Evolutionary conservation across 2,113 vertebrate species (phyloP).

Genomic region (Butastur rufipennis): DNA sequence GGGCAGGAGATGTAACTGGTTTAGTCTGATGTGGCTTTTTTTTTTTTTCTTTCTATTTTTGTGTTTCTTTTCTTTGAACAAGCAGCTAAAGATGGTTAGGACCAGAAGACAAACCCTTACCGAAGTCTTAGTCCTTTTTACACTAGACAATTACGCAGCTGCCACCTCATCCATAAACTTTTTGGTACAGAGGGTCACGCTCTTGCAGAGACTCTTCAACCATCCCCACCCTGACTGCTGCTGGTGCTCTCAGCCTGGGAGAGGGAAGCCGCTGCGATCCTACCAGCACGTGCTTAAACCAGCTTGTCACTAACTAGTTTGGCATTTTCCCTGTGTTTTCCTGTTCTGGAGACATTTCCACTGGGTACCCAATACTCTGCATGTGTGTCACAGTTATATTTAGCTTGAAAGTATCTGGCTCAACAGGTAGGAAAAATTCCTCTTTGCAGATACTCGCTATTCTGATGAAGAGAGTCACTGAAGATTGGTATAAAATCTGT

Average conservation of each 20-base stretch:
- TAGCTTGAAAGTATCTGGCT: neutral
- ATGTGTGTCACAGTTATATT: neutral
- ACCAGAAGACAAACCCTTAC: neutral
- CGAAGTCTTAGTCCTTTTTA: neutral
- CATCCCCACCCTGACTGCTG: neutral
- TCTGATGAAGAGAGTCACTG: neutral
- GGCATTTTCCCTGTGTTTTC: neutral
- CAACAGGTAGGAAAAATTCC: neutral
- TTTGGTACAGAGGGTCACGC: neutral
- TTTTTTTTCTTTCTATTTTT: neutral
- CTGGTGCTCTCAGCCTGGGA: neutral
- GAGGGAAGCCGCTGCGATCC: neutral
- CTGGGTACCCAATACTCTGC: neutral
- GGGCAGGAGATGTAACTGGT: neutral
- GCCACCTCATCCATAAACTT: neutral
- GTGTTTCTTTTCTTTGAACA: neutral
- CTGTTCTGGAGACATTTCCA: neutral
- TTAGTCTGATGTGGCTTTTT: neutral
- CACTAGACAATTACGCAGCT: neutral
- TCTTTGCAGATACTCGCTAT: neutral
- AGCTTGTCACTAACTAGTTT: neutral
- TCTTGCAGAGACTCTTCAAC: neutral
- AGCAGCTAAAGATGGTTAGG: neutral
- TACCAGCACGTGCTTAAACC: fast-evolving
- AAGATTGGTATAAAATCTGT: neutral